Percentiles rank a stretch among this genome's conserved stretches.
Evolutionary conservation across 2,797 vertebrate species (phyloP).

Genomic region (Strix occidentalis): DNA sequence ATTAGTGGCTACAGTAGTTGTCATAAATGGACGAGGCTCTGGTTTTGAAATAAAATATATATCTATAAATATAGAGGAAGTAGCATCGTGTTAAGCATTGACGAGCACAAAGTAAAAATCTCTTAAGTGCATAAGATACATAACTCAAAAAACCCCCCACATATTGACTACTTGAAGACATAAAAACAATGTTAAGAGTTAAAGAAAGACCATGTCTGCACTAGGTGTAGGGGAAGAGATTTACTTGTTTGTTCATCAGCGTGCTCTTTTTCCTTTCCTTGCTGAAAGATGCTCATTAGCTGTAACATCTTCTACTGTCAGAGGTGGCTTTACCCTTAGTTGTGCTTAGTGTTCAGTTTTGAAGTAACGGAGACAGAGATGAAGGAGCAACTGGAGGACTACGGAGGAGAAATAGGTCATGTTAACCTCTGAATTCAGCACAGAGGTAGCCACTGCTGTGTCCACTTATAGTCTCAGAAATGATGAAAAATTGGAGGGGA

Average conservation of each 20-base stretch:
- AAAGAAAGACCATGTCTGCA: not conserved
- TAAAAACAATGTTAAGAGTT: not conserved
- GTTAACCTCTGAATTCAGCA: not conserved
- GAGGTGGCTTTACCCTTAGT: not conserved
- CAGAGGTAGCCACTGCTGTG: not conserved
- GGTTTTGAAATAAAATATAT: not conserved
- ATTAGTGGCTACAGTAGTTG: not conserved
- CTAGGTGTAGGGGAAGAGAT: not conserved
- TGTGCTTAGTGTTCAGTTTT: not conserved
- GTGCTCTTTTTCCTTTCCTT: not conserved
- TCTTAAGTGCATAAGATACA: not conserved
- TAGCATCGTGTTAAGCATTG: not conserved
- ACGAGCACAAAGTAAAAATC: not conserved
- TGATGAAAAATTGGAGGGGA: not conserved
- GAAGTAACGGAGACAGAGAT: not conserved
- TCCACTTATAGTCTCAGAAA: not conserved
- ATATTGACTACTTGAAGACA: too few relatives aligned
- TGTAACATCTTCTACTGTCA: not conserved
- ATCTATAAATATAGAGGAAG: not conserved
- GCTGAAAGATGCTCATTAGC: not conserved
- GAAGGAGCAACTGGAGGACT: not conserved
- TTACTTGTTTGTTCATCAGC: not conserved
- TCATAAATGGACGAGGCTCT: not conserved
- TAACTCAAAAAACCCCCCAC: not conserved
- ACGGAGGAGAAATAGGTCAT: not conserved